Conservation (phyloP, 1,140 invertebrate species). For the Chymomyza costata region DNA sequence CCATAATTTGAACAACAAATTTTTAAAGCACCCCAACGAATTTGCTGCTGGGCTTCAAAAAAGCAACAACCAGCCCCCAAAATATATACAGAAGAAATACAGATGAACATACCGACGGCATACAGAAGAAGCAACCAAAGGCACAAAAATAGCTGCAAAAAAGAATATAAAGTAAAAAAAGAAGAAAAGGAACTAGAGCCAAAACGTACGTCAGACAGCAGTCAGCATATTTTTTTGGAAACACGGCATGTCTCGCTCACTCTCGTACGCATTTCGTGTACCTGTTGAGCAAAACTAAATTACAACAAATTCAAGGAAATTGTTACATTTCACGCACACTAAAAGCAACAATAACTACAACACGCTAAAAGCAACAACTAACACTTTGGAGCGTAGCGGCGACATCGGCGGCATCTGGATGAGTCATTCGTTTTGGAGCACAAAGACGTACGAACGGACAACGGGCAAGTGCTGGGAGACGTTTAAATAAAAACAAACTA, state of each 20-base stretch:
- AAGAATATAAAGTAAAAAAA: constrained; percentile 7
- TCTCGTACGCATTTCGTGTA: constrained; percentile 35
- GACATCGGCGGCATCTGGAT: constrained; percentile 29
- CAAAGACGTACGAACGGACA: constrained; percentile 4
- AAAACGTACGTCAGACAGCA: constrained; percentile 1
- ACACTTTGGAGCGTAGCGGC: constrained; percentile 33
- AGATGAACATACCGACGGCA: constrained; percentile 4
- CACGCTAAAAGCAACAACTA: constrained; percentile 16
- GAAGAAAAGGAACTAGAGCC: constrained; percentile 4
- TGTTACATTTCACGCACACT: constrained; percentile 12
- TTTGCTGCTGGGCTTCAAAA: too few species aligned
- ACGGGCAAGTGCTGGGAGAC: constrained; percentile 21
- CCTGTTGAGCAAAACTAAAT: constrained; percentile 66
- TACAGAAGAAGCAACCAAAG: neutral
- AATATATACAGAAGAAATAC: constrained; percentile 2
- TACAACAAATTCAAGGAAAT: constrained; percentile 33
- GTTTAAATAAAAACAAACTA: constrained; percentile 55
- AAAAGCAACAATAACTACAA: too few species aligned
- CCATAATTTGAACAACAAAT: constrained; percentile 24
- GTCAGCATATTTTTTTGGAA: constrained; percentile 8
- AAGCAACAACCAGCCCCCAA: neutral
- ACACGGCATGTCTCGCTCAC: constrained; percentile 20
- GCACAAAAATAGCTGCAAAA: constrained; percentile 39
- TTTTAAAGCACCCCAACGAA: too few species aligned
- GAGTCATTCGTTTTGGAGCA: constrained; percentile 40